Conservation (phyloP, 2,113 vertebrate genomes). For the Vidua macroura region DNA sequence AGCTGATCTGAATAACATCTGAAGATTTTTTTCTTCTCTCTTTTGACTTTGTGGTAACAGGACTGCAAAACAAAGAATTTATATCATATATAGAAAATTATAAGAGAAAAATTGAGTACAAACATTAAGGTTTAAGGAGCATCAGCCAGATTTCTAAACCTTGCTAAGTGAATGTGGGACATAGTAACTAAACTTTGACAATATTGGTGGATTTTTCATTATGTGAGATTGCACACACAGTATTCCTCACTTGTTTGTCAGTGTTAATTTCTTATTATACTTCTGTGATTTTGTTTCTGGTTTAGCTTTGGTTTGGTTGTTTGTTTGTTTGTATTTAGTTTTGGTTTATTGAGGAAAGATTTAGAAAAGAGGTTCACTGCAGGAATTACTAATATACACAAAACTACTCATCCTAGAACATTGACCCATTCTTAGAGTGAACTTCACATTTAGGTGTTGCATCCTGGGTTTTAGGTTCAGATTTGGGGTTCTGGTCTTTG, state of each 20-base stretch:
- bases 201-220: not conserved
- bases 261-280: not conserved
- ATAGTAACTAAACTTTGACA: not conserved
- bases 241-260: not conserved
- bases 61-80: not conserved
- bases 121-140: not conserved
- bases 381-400: not conserved
- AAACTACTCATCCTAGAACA: not conserved
- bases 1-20: not conserved
- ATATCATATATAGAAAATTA: not conserved
- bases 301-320: not conserved
- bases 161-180: not conserved
- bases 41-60: not conserved
- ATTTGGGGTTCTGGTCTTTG: too few species aligned
- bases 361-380: not conserved
- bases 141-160: not conserved
- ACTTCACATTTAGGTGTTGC: not conserved
- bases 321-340: not conserved
- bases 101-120: not conserved
- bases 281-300: not conserved
- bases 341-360: not conserved
- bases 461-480: too few species aligned
- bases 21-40: not conserved
- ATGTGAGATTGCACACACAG: not conserved
- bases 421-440: not conserved